Conservation (phyloP, 2,888 invertebrate genomes). For the Sympetrum striolatum region DNA sequence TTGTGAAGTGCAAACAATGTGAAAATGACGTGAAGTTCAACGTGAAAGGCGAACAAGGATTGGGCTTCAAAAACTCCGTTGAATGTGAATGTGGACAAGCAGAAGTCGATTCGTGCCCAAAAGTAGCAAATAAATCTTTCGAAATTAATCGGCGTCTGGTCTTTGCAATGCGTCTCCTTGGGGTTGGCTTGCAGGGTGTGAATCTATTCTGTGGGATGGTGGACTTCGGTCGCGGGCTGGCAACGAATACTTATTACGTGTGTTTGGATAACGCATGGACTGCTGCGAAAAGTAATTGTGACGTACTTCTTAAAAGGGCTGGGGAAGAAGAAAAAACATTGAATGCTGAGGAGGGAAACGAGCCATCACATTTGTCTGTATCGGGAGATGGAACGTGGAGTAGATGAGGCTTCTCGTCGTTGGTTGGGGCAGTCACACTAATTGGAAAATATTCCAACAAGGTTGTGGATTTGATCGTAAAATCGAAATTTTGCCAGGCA, state of each 20-base stretch:
- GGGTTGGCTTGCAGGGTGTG: background rate
- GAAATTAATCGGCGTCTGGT: background rate
- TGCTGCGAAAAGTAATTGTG: background rate
- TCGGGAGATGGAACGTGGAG: too few relatives aligned
- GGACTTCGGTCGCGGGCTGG: background rate
- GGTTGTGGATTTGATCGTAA: too few relatives aligned
- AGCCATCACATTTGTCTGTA: constrained; percentile 39
- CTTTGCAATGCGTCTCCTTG: background rate
- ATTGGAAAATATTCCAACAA: constrained; percentile 51
- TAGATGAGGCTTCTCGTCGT: constrained; percentile 49
- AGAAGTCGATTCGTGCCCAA: background rate
- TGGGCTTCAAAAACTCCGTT: background rate
- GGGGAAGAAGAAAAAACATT: background rate
- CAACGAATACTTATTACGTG: background rate
- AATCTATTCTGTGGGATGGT: background rate
- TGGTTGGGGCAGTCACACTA: constrained; percentile 49
- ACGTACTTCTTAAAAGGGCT: background rate
- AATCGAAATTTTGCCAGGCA: constrained; percentile 50
- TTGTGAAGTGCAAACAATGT: background rate
- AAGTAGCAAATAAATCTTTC: background rate
- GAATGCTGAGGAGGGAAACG: background rate
- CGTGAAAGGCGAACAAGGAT: background rate
- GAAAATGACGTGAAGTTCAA: background rate
- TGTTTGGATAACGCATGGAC: background rate
- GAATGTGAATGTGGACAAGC: background rate